These are phyloP conservation scores for Boloria euphrosyne DNA, from an alignment of 2,888 invertebrate genomes.

Conservation along the genomic window DNA sequence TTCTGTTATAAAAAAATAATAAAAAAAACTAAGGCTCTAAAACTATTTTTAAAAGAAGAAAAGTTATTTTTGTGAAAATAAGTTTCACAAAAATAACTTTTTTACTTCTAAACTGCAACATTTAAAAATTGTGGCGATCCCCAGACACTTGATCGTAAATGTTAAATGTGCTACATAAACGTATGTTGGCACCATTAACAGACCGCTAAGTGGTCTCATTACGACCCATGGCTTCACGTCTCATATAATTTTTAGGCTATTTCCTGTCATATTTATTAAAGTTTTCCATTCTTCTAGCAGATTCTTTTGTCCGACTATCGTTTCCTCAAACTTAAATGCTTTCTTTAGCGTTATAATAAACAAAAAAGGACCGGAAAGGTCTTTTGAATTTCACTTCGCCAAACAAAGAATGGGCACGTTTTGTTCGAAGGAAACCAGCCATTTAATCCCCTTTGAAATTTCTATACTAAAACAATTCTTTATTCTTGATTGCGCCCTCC, in stretches of 20 bases:
- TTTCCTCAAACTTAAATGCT: constrained; percentile 32
- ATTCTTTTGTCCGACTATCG: constrained; percentile 29
- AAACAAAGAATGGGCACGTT: constrained; percentile 41
- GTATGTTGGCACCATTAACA: constrained; percentile 17
- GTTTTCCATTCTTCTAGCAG: constrained; percentile 5
- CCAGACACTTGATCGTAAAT: constrained; percentile 1
- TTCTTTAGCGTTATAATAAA: constrained; percentile 41
- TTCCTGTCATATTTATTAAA: constrained; percentile 19
- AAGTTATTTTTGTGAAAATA: no score
- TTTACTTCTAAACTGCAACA: not conserved
- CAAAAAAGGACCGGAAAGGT: constrained; percentile 40
- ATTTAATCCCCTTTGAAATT: constrained; percentile 51
- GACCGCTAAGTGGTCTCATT: constrained; percentile 21
- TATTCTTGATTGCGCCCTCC: constrained; percentile 47
- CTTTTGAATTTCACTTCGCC: constrained; percentile 43
- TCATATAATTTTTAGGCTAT: constrained; percentile 13
- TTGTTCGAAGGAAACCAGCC: constrained; percentile 50
- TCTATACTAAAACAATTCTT: constrained; percentile 52
- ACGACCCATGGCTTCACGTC: constrained; percentile 11
- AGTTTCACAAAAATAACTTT: no score
- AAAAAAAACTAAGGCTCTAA: no score
- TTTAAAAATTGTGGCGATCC: constrained; percentile 1
- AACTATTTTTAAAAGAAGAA: no score
- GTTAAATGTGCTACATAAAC: constrained; percentile 11
- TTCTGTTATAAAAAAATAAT: no score